Conservation (phyloP, 2,113 vertebrate species). For the Nothocercus julius region DNA sequence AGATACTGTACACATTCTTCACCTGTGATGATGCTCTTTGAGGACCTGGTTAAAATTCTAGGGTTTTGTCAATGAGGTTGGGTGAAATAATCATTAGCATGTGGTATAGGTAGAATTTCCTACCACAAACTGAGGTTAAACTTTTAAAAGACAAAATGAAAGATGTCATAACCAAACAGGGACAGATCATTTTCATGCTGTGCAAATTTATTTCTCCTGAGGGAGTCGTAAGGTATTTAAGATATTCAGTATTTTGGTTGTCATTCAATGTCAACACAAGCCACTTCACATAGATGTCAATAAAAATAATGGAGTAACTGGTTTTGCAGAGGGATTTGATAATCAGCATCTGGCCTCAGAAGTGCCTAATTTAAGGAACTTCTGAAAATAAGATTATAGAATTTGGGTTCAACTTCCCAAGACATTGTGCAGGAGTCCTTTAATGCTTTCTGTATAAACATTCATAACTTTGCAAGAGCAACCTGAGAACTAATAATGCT, state of each 20-base stretch:
- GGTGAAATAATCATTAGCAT: not conserved
- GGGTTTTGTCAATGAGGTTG: not conserved
- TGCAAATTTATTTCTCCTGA: not conserved
- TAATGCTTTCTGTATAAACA: not conserved
- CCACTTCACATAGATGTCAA: not conserved
- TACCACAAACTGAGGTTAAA: not conserved
- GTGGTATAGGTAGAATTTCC: not conserved
- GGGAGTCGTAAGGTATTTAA: not conserved
- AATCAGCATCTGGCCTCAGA: not conserved
- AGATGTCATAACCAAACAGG: not conserved
- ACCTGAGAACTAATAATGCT: not conserved
- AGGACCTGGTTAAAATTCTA: not conserved
- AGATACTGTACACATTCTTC: not conserved
- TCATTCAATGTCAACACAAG: not conserved
- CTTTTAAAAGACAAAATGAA: not conserved
- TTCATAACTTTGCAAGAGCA: not conserved
- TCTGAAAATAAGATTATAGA: not conserved
- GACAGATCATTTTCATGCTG: not conserved
- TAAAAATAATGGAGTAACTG: not conserved
- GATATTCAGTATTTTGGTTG: not conserved
- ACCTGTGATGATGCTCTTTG: not conserved
- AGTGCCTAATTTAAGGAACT: not conserved
- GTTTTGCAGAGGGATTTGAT: not conserved
- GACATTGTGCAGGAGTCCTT: not conserved
- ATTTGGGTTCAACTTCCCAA: not conserved